These are phyloP conservation scores for Kryptolebias marmoratus DNA, from an alignment of 2,113 vertebrate species.

Conservation along the genomic window DNA sequence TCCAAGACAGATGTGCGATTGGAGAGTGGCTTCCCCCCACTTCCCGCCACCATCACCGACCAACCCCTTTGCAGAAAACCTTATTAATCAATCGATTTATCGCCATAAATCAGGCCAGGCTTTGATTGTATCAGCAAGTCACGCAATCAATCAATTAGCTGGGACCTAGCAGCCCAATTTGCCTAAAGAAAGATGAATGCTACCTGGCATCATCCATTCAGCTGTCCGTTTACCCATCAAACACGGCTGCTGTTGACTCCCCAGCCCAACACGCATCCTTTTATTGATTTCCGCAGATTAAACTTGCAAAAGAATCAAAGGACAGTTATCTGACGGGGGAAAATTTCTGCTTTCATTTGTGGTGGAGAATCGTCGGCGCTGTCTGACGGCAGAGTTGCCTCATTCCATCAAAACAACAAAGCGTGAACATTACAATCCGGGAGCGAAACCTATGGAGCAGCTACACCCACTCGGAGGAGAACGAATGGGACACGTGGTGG, in stretches of 20 bases:
- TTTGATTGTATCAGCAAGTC: slow-evolving; percentile 81
- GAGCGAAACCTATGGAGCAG: slow-evolving; percentile 14
- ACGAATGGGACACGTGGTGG: slow-evolving; percentile 32
- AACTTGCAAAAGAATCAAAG: slow-evolving; percentile 75
- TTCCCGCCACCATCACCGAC: slow-evolving; percentile 32
- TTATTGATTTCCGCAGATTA: slow-evolving; percentile 73
- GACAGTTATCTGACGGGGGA: slow-evolving; percentile 64
- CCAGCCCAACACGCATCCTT: slow-evolving; percentile 65
- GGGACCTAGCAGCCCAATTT: slow-evolving; percentile 69
- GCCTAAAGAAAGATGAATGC: slow-evolving; percentile 80
- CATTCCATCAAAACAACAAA: slow-evolving; percentile 57
- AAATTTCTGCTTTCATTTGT: slow-evolving; percentile 66
- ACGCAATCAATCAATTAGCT: slow-evolving; percentile 77
- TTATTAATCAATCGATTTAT: slow-evolving; percentile 83
- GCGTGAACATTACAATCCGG: slow-evolving; percentile 46
- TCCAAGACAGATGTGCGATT: slow-evolving; percentile 74
- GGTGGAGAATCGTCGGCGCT: slow-evolving; percentile 32
- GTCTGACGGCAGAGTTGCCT: slow-evolving; percentile 49
- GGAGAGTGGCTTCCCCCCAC: slow-evolving; percentile 49
- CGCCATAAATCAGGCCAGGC: slow-evolving; percentile 77
- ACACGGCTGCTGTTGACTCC: slow-evolving; percentile 71
- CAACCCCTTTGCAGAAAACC: slow-evolving; percentile 55
- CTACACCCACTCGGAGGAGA: slow-evolving; percentile 25
- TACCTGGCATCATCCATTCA: slow-evolving; percentile 69
- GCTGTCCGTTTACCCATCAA: slow-evolving; percentile 77